Evolutionary conservation across 2,888 invertebrate species (phyloP).

Genomic region (Ectemnius continuus): DNA sequence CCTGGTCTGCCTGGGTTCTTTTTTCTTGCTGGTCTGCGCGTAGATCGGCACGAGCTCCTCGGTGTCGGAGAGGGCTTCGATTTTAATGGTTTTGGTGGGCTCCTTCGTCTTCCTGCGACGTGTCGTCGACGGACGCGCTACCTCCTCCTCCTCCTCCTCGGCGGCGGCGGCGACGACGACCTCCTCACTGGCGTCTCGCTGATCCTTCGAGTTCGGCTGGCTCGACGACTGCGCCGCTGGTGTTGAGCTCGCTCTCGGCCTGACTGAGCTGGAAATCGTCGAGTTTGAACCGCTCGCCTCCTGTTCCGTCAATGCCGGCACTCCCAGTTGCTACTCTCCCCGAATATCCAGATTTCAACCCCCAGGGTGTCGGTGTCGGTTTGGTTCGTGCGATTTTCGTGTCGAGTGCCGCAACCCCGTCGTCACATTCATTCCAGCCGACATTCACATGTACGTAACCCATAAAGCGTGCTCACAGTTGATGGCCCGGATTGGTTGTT

Average conservation of each 20-base stretch:
- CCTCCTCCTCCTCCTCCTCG: too few relatives aligned
- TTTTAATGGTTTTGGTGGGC: too few relatives aligned
- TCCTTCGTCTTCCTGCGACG: not conserved
- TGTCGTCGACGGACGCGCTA: not conserved
- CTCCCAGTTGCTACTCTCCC: slow-evolving; percentile 44
- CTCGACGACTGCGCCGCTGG: not conserved
- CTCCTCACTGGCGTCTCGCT: too few relatives aligned
- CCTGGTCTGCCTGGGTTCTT: too few relatives aligned
- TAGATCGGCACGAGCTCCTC: too few relatives aligned
- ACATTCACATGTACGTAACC: not conserved
- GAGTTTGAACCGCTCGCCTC: slow-evolving; percentile 71
- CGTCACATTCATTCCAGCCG: too few relatives aligned
- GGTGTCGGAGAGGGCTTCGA: too few relatives aligned
- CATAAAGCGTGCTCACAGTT: slow-evolving; percentile 6
- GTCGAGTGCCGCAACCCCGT: not conserved
- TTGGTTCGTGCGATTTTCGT: not conserved
- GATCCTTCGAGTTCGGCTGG: not conserved
- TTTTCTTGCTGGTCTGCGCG: too few relatives aligned
- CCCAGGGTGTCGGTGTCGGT: not conserved
- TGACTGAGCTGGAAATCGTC: slow-evolving; percentile 76
- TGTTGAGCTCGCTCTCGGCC: slow-evolving; percentile 52
- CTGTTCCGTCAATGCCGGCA: slow-evolving; percentile 49
- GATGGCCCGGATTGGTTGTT: slow-evolving; percentile 14
- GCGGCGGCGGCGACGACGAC: too few relatives aligned
- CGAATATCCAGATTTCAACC: not conserved